These are phyloP conservation scores for Sylvia atricapilla DNA, from an alignment of 2,113 vertebrate genomes.

Conservation along the genomic window DNA sequence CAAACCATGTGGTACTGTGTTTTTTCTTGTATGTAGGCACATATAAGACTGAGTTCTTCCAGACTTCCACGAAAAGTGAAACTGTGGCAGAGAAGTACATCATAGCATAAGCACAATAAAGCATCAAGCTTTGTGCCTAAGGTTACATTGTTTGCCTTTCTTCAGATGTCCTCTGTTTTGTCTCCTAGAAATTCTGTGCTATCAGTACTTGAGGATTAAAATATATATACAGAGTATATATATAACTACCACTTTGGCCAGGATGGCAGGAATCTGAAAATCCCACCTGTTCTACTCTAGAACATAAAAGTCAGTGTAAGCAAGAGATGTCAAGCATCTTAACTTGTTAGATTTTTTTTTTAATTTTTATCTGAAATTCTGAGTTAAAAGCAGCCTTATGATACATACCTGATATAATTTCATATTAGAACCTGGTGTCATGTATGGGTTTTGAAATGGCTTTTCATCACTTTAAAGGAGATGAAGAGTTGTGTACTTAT, in stretches of 20 bases:
- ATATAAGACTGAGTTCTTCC: background rate
- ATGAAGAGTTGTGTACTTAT: background rate
- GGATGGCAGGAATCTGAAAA: background rate
- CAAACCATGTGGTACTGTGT: background rate
- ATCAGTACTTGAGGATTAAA: background rate
- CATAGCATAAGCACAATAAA: fast-evolving
- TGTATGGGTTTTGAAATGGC: background rate
- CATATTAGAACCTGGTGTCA: background rate
- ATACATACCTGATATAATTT: background rate
- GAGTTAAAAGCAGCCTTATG: background rate
- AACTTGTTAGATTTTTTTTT: background rate
- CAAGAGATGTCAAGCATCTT: background rate
- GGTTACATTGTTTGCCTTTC: background rate
- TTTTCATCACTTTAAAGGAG: background rate
- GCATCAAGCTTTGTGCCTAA: background rate
- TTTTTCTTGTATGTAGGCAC: background rate
- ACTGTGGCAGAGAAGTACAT: background rate
- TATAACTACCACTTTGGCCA: background rate
- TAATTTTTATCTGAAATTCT: background rate
- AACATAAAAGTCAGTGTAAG: background rate
- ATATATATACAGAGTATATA: background rate
- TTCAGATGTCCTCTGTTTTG: background rate
- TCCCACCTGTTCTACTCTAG: background rate
- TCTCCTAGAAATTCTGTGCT: background rate
- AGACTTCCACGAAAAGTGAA: background rate